These are phyloP conservation scores for Noctilio leporinus DNA, from an alignment of 2,113 vertebrate genomes.

Conservation along the genomic window DNA sequence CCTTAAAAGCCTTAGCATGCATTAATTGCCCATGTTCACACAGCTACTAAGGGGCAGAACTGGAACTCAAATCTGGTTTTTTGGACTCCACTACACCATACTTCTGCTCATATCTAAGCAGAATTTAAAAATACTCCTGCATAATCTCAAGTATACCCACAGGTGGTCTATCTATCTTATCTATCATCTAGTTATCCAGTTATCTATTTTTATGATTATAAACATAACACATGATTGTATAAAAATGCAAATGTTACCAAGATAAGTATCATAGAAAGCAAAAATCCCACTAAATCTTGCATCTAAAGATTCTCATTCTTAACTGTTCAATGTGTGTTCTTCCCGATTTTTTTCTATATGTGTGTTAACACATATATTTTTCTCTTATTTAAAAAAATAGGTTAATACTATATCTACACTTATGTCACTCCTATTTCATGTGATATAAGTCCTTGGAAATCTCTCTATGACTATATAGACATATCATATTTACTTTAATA, in stretches of 20 bases:
- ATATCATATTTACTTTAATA: neutral
- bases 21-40: neutral
- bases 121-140: neutral
- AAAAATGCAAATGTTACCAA: neutral
- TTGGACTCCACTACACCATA: neutral
- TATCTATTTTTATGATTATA: slow-evolving; percentile 25
- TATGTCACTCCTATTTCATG: neutral
- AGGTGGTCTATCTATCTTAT: neutral
- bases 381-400: neutral
- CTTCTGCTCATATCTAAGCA: slow-evolving; percentile 6
- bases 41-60: neutral
- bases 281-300: neutral
- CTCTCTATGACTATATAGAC: neutral
- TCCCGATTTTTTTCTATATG: neutral
- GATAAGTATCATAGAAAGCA: neutral
- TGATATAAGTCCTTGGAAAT: neutral
- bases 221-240: neutral
- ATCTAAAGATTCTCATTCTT: neutral
- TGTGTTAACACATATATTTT: neutral
- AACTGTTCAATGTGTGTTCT: neutral
- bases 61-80: neutral
- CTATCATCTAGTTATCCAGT: neutral
- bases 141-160: neutral
- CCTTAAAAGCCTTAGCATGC: neutral
- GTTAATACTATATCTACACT: neutral